Evolutionary conservation across 1,140 invertebrate species (phyloP).

Genomic region (Drosophila navojoa): DNA sequence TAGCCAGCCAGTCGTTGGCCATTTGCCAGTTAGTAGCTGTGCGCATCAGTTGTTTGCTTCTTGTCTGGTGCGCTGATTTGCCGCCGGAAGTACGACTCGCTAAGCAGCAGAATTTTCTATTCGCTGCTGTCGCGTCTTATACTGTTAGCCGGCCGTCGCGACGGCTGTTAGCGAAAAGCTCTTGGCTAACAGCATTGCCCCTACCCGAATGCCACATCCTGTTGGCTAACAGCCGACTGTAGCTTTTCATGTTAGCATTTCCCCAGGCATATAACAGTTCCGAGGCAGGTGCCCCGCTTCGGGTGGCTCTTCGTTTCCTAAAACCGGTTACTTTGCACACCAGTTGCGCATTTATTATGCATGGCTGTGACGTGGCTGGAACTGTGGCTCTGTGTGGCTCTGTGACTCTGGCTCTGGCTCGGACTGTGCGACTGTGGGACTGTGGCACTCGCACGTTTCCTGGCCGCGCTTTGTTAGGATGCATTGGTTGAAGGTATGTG

Average conservation of each 20-base stretch:
- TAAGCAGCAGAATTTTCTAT: constrained; percentile 25
- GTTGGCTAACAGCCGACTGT: constrained; percentile 39
- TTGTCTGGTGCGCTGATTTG: constrained; percentile 77
- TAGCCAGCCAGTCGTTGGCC: constrained; percentile 8
- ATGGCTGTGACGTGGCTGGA: constrained; percentile 36
- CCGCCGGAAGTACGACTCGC: constrained; percentile 67
- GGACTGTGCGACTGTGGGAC: not conserved
- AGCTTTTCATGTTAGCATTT: constrained; percentile 62
- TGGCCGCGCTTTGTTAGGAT: constrained; percentile 22
- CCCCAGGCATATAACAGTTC: constrained; percentile 69
- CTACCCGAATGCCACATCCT: constrained; percentile 44
- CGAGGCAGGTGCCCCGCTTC: constrained; percentile 3
- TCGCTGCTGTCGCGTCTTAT: constrained; percentile 35
- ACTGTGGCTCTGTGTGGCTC: constrained; percentile 28
- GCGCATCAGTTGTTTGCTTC: constrained; percentile 62
- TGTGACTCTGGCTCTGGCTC: not conserved
- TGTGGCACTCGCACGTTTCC: constrained; percentile 62
- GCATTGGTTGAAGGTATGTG: constrained; percentile 37
- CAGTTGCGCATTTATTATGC: constrained; percentile 84
- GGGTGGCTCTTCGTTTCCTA: constrained; percentile 44
- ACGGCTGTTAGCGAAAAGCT: constrained; percentile 39
- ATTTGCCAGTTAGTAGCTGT: constrained; percentile 32
- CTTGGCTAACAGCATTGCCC: constrained; percentile 50
- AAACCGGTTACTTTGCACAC: constrained; percentile 79
- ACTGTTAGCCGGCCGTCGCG: constrained; percentile 35